phyloP scores from a whole-genome alignment of 1,140 invertebrate species.

The Acyrthosiphon pisum region DNA sequence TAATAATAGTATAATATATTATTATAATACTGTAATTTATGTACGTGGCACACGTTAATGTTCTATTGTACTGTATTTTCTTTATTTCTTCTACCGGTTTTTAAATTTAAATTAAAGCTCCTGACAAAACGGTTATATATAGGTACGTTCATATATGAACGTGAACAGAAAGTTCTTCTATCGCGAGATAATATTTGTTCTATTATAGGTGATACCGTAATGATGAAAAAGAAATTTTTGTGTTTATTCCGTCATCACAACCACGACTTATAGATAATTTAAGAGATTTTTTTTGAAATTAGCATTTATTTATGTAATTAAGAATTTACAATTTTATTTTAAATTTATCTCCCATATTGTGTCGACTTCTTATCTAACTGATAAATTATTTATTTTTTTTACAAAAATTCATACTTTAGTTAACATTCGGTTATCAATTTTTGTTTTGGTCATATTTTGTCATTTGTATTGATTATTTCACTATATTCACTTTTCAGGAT shows the following conservation, averaged over 20 bases:
- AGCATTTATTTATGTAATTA: background rate
- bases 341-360: background rate
- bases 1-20: background rate
- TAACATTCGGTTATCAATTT: background rate
- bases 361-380: background rate
- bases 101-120: background rate
- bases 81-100: background rate
- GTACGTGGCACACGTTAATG: background rate
- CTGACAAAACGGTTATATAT: background rate
- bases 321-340: background rate
- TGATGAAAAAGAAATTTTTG: too few relatives aligned
- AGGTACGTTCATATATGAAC: background rate
- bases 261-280: too few relatives aligned
- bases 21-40: background rate
- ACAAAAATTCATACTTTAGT: background rate
- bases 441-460: too few relatives aligned
- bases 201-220: too few relatives aligned
- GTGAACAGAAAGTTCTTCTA: background rate
- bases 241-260: too few relatives aligned
- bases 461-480: background rate
- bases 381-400: background rate
- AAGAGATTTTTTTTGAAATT: background rate
- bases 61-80: background rate
- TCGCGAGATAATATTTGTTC: background rate
- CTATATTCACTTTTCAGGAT: too few relatives aligned